phyloP scores from a whole-genome alignment of 2,113 vertebrate species.

The Paraplagusia blochii region DNA sequence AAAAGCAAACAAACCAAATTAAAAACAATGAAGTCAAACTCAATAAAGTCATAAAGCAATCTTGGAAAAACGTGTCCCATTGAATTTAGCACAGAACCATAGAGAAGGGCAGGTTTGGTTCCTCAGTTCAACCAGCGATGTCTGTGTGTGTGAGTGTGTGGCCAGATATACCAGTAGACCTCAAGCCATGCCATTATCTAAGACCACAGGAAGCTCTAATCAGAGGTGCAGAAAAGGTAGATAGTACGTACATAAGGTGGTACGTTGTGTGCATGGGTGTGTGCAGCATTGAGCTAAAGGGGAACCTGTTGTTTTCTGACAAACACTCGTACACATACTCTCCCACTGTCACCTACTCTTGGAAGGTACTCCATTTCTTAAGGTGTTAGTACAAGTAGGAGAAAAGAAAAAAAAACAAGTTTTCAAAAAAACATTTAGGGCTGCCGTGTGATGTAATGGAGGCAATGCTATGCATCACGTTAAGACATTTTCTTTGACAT shows the following conservation, averaged over 20 bases:
- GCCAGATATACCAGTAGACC: constrained; percentile 41
- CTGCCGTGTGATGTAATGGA: constrained; percentile 72
- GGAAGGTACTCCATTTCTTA: constrained; percentile 25
- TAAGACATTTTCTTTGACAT: constrained; percentile 72
- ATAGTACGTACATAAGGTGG: constrained; percentile 35
- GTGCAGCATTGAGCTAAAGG: constrained; percentile 52
- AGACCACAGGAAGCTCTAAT: constrained; percentile 73
- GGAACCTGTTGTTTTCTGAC: constrained; percentile 46
- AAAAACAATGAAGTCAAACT: constrained; percentile 43
- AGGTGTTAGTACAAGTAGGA: constrained; percentile 64
- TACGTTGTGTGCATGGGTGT: constrained; percentile 47
- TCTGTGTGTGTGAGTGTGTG: constrained; percentile 47
- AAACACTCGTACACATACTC: constrained; percentile 30
- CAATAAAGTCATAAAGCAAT: constrained; percentile 54
- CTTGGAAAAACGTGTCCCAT: constrained; percentile 37
- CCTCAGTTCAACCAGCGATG: constrained; percentile 46
- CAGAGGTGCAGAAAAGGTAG: constrained; percentile 49
- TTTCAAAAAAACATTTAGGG: constrained; percentile 56
- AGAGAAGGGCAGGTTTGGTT: constrained; percentile 53
- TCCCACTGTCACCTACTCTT: constrained; percentile 26
- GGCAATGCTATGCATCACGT: constrained; percentile 76
- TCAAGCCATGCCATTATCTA: constrained; percentile 57
- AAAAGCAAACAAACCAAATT: constrained; percentile 55
- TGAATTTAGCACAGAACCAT: constrained; percentile 65
- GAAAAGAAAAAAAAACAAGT: constrained; percentile 32